Base-by-base conservation (phyloP, 2,888 invertebrate species). In the Scaptomyza flava region DNA sequence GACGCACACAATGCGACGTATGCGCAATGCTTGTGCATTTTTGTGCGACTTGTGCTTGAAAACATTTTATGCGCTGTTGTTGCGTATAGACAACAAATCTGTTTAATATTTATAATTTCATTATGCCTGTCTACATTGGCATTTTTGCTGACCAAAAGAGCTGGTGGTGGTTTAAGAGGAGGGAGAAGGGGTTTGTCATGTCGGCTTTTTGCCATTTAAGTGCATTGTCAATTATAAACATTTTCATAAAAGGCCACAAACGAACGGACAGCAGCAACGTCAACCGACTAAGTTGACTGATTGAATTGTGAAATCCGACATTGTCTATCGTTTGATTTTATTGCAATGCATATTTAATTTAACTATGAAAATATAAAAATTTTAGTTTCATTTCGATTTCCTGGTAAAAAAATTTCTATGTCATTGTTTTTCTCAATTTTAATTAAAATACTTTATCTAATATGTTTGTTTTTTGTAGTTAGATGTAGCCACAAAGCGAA, bases 31-130 rank as follows among this genome's bases (percentile, higher is more conserved):
- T 52, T 54, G 47, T 20, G 20, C 42, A 46, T 50, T 48, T 72
- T 54, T 38, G 38, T 48, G 53, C 51, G 38, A 58, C 43, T 77
- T 65, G 58, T 53, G 59, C 47, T 69, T 27, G 45, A 68, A 75
- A 58, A 59, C 6, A 38, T 68, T 58, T 59, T 33, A 8, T 65
- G 64, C 11, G 60, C 14, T 57, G 41, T 17, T 41, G 41, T 41
- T 77, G 63, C 62, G 64, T 63, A 77, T 80, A 52, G 48, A 68
- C 62, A 69, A 65, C 42, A 59, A 64, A 58, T 71, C 47, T 20
- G 51, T 68, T 66, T 60, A 62, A 70, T 79, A 79, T 79, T 77
- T 72, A 81, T 77, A 72, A 77, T 79, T 77, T 66, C 59, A 79
- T 69, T 72, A 71, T 76, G 60, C 45, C 45, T 53, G 48, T 64